A percentile compares a stretch with the other conserved stretches of the same genome.
Evolutionary conservation across 1,140 invertebrate genomes (phyloP).

Genomic region (Hycleus cichorii): DNA sequence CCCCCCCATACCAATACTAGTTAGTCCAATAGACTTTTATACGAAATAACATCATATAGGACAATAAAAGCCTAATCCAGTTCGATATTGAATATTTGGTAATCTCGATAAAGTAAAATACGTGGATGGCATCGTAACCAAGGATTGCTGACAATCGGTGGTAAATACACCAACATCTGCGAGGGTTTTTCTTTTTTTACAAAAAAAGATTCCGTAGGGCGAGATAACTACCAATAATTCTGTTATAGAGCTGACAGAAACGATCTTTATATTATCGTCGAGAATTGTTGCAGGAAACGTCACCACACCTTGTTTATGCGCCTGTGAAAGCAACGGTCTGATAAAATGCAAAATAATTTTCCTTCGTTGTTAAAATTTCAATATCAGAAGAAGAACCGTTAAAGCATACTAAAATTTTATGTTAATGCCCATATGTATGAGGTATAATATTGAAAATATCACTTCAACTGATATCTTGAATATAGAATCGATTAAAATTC

Average conservation of each 20-base stretch:
- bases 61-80: constrained; percentile 29
- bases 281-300: too few relatives aligned
- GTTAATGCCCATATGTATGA: too few relatives aligned
- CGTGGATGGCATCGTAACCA: constrained; percentile 21
- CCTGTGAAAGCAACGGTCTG: too few relatives aligned
- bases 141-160: constrained; percentile 20
- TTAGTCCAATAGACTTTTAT: background rate
- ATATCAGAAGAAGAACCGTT: too few relatives aligned
- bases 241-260: background rate
- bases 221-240: constrained; percentile 29
- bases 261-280: too few relatives aligned
- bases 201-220: constrained; percentile 12
- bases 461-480: too few relatives aligned
- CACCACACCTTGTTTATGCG: too few relatives aligned
- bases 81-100: constrained; percentile 27
- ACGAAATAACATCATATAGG: background rate
- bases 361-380: too few relatives aligned
- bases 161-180: constrained; percentile 4
- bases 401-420: too few relatives aligned
- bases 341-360: too few relatives aligned
- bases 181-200: background rate
- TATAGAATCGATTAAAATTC: too few relatives aligned
- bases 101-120: constrained; percentile 24
- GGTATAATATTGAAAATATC: too few relatives aligned
- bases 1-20: background rate